Conservation (phyloP, 2,888 invertebrate genomes). For the Stenodema calcarata region DNA sequence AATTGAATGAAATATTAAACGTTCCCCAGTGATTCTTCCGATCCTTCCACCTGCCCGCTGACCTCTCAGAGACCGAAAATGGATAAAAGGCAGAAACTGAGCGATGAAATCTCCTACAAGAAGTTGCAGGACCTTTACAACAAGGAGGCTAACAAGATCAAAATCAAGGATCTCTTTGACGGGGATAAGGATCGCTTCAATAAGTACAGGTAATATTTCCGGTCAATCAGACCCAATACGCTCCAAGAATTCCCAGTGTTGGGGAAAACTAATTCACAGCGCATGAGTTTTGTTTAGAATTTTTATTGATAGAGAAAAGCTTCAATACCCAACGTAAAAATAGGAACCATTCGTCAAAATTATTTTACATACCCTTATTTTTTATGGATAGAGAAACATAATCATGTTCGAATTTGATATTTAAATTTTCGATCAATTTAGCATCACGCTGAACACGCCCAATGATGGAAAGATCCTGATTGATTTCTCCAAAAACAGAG, state of each 20-base stretch:
- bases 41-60: background rate
- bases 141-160: slow-evolving; percentile 74
- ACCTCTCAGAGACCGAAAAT: slow-evolving; percentile 51
- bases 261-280: too few species aligned
- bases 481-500: slow-evolving; percentile 96
- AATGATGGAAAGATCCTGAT: slow-evolving; percentile 88
- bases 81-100: slow-evolving; percentile 56
- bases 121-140: slow-evolving; percentile 79
- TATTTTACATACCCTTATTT: too few species aligned
- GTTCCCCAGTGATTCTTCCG: background rate
- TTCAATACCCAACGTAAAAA: too few species aligned
- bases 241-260: too few species aligned
- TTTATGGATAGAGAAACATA: too few species aligned
- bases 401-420: too few species aligned
- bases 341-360: too few species aligned
- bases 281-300: too few species aligned
- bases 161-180: slow-evolving; percentile 83
- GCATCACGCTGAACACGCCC: slow-evolving; percentile 77
- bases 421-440: slow-evolving; percentile 60
- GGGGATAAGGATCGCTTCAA: slow-evolving; percentile 82
- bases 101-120: slow-evolving; percentile 72
- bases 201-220: slow-evolving; percentile 87
- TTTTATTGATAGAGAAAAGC: too few species aligned
- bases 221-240: too few species aligned
- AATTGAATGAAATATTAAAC: too few species aligned